A percentile compares a stretch with the other conserved stretches of the same genome.
Conservation (phyloP, 2,888 invertebrate genomes). For the Mythimna albipuncta region DNA sequence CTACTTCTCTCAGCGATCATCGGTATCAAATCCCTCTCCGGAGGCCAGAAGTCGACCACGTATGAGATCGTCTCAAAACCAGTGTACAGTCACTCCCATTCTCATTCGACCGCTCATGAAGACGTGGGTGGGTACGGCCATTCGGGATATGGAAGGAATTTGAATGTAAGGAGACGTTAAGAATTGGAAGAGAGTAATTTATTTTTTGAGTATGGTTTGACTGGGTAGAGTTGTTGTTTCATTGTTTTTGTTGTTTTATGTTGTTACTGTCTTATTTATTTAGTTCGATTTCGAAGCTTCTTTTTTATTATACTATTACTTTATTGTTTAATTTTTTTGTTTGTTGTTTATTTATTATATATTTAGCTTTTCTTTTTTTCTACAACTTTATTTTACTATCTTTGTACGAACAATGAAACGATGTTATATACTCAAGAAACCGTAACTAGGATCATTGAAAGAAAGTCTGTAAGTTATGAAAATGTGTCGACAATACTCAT, state of each 20-base stretch:
- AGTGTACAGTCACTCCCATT: constrained; percentile 92
- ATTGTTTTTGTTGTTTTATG: constrained; percentile 1
- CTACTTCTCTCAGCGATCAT: constrained; percentile 94
- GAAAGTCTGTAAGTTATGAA: constrained; percentile 36
- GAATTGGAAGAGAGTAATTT: constrained; percentile 6
- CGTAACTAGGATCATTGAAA: constrained; percentile 22
- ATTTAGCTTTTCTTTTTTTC: not conserved
- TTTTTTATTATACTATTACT: not conserved
- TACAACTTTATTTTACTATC: not conserved
- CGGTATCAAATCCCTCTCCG: constrained; percentile 93
- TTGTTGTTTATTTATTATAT: not conserved
- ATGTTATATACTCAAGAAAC: constrained; percentile 1
- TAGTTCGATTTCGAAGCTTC: not conserved
- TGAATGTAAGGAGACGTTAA: constrained; percentile 78
- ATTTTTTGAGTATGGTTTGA: constrained; percentile 12
- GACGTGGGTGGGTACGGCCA: constrained; percentile 90
- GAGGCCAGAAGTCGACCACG: constrained; percentile 94
- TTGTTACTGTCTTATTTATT: constrained; percentile 5
- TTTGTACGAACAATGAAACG: constrained; percentile 18
- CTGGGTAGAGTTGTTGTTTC: constrained; percentile 13
- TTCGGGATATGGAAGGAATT: constrained; percentile 88
- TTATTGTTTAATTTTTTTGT: not conserved
- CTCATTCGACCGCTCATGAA: constrained; percentile 91
- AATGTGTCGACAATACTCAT: constrained; percentile 42
- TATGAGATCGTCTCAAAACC: constrained; percentile 97